Evolutionary conservation across 2,113 vertebrate genomes (phyloP).

Genomic region (Hucho hucho): DNA sequence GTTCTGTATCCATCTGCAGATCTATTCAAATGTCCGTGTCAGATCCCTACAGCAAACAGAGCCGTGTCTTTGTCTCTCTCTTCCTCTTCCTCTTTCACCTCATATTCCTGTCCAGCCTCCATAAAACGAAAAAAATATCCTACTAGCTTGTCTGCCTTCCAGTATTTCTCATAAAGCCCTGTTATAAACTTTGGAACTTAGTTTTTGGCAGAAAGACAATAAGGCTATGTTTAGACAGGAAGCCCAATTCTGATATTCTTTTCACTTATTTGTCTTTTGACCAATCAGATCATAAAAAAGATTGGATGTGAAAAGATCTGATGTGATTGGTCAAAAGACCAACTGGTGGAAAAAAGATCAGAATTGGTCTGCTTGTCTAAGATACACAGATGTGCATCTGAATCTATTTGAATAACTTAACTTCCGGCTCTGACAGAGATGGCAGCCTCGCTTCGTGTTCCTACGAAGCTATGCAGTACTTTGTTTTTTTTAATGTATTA

Average conservation of each 20-base stretch:
- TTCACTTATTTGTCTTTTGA: too few species aligned
- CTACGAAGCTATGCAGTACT: too few species aligned
- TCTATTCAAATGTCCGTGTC: conserved; percentile 15
- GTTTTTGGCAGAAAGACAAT: background rate
- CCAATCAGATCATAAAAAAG: too few species aligned
- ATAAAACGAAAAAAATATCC: conserved; percentile 19
- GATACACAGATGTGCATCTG: background rate
- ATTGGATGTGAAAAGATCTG: too few species aligned
- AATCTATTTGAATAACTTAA: background rate
- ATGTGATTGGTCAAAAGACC: too few species aligned
- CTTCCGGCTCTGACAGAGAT: too few species aligned
- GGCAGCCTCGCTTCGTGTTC: too few species aligned
- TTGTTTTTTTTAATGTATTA: too few species aligned
- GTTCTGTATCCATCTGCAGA: background rate
- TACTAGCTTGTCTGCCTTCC: conserved; percentile 15
- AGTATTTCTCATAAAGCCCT: background rate
- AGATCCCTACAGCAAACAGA: conserved; percentile 26
- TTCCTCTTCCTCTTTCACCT: conserved; percentile 36
- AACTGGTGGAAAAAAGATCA: too few species aligned
- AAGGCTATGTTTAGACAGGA: background rate
- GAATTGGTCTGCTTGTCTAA: too few species aligned
- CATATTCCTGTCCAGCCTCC: conserved; percentile 35
- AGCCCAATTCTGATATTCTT: too few species aligned
- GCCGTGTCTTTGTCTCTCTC: background rate
- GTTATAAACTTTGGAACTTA: conserved; percentile 10